Evolutionary conservation across 2,113 vertebrate genomes (phyloP).

Genomic region (Oncorhynchus kisutch): DNA sequence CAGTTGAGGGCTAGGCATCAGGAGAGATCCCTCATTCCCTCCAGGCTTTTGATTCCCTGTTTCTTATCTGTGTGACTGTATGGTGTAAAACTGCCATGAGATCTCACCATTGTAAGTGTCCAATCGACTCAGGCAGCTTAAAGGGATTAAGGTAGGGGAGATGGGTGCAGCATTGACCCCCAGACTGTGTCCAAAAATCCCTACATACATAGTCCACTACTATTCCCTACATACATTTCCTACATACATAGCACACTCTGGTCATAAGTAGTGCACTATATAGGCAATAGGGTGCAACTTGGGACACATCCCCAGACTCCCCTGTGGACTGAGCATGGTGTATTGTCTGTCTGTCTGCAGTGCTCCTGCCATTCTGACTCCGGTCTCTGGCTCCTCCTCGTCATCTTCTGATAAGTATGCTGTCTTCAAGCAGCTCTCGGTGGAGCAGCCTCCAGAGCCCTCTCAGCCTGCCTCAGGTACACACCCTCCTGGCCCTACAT

Average conservation of each 20-base stretch:
- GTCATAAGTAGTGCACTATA: no score
- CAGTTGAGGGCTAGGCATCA: neutral
- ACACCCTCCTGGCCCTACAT: neutral
- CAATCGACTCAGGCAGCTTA: slow-evolving; percentile 29
- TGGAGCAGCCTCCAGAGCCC: slow-evolving; percentile 83
- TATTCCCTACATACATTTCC: no score
- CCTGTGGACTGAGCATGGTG: slow-evolving; percentile 18
- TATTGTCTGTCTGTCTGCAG: slow-evolving; percentile 63
- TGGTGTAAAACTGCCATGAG: neutral
- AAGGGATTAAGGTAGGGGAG: slow-evolving; percentile 22
- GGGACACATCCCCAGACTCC: neutral
- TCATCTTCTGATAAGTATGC: slow-evolving; percentile 89
- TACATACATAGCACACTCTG: no score
- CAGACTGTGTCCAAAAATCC: no score
- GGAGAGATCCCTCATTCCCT: neutral
- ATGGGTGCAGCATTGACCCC: slow-evolving; percentile 3
- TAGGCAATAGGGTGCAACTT: no score
- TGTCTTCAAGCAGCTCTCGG: slow-evolving; percentile 89
- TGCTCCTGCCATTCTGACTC: slow-evolving; percentile 84
- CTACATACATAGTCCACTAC: no score
- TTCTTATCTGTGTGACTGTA: neutral
- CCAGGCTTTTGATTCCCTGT: neutral
- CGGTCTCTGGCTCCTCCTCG: slow-evolving; percentile 79
- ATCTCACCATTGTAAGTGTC: slow-evolving; percentile 9
- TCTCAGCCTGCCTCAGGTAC: slow-evolving; percentile 83